Base-by-base conservation (phyloP, 1,140 invertebrate genomes). In the Samia ricini region DNA sequence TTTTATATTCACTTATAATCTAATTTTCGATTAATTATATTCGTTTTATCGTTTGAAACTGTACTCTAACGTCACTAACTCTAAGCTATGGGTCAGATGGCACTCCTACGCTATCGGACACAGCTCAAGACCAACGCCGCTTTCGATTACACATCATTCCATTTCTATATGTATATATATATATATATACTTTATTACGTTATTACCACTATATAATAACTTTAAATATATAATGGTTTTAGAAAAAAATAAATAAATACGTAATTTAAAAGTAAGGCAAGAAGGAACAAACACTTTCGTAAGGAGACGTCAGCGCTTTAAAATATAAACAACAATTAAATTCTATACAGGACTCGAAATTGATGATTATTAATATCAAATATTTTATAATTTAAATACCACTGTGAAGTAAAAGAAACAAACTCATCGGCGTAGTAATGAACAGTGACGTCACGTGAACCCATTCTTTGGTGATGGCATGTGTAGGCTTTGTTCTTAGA, bases 41-140 rank as follows among this genome's bases (percentile, higher is more conserved):
- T 88, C 82, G 83, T 81, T 85, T 83, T 72, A 75, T 85, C 81
- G 83, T 82, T 85, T 79, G 76, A 79, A 82, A 79, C 83, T 69
- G 77, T 74, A 75, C 80, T 83, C 3, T 26, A 81, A 78, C 68
- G 72, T 78, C 69, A 72, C 83, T 85, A 83, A 74, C 72, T 81
- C 79, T 82, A 82, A 82, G 81, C 84, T 89, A 87, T 72, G 75
- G 64, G 74, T 86, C 81, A 79, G 85, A 89, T 89, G 86, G 86
- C 86, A 89, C 86, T 80, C 76, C 58, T 73, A 79, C 70, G 74
- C 80, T 82, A 81, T 81, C 75, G 72, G 75, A 79, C 77, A 77
- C 75, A 74, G 71, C 72, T 72, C 70, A 63, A 61, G 57, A 60
- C 56, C 66, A 56, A 55, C 66, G 50, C 61, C 67, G 57, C 42